Conservation (phyloP, 2,888 invertebrate species). For the Allygus modestus region DNA sequence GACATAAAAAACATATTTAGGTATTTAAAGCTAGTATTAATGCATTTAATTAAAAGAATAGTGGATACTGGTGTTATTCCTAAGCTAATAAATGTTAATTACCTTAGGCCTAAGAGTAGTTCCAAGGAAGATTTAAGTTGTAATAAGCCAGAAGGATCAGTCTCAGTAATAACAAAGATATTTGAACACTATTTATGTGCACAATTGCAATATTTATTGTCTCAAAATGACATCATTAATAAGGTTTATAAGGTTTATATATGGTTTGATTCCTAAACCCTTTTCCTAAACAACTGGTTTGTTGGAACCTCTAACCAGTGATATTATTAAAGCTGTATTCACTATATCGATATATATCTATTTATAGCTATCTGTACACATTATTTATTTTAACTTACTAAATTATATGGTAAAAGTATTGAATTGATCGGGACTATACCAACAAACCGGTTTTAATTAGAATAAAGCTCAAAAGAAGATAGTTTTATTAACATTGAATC, state of each 20-base stretch:
- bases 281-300: background rate
- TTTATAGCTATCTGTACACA: too few species aligned
- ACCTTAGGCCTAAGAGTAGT: slow-evolving; percentile 7
- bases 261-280: background rate
- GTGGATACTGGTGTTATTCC: background rate
- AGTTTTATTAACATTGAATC: too few species aligned
- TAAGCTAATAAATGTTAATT: background rate
- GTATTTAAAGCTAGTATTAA: background rate
- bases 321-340: too few species aligned
- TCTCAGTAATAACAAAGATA: background rate
- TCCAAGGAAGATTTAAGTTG: background rate
- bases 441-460: too few species aligned
- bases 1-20: background rate
- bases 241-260: too few species aligned
- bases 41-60: slow-evolving; percentile 20
- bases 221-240: background rate
- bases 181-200: background rate
- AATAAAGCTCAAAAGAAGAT: too few species aligned
- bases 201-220: background rate
- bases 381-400: too few species aligned
- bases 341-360: too few species aligned
- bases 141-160: slow-evolving; percentile 1
- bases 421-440: too few species aligned
- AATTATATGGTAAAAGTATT: too few species aligned
- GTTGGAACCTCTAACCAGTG: too few species aligned